A percentile compares a stretch with the other conserved stretches of the same genome.
phyloP scores from a whole-genome alignment of 2,888 invertebrate species.

The Orgyia antiqua region DNA sequence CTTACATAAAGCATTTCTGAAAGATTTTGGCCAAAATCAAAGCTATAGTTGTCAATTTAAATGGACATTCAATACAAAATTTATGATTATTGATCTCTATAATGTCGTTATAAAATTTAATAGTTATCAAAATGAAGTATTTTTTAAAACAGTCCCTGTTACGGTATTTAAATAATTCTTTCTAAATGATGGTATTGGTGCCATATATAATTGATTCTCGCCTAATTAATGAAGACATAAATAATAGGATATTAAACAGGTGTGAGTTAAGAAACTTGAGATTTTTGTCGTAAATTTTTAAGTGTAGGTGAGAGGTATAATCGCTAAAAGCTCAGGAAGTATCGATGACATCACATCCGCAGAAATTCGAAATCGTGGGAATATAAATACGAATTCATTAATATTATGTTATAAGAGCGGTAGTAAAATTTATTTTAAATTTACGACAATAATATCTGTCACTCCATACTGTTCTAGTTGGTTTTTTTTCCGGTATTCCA shows the following conservation, averaged over 20 bases:
- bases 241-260: conserved; percentile 7
- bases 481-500: background rate
- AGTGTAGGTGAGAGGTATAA: conserved; percentile 9
- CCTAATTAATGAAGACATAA: conserved; percentile 2
- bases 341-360: conserved; percentile 16
- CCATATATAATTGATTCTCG: background rate
- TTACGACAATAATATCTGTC: conserved; percentile 10
- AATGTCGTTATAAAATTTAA: too few species aligned
- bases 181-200: too few species aligned
- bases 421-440: conserved; percentile 11
- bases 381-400: conserved; percentile 14
- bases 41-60: too few species aligned
- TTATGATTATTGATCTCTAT: too few species aligned
- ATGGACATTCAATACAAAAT: too few species aligned
- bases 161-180: too few species aligned
- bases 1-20: too few species aligned
- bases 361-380: conserved; percentile 26
- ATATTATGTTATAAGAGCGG: conserved; percentile 8
- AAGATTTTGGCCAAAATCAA: too few species aligned
- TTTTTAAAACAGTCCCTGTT: too few species aligned
- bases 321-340: conserved; percentile 19
- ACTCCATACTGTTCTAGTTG: conserved; percentile 4
- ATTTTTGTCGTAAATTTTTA: conserved; percentile 8
- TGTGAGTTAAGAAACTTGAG: conserved; percentile 6
- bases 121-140: too few species aligned